A percentile compares a stretch with the other conserved stretches of the same genome.
Evolutionary conservation across 2,113 vertebrate species (phyloP).

Genomic region (Ictalurus furcatus): DNA sequence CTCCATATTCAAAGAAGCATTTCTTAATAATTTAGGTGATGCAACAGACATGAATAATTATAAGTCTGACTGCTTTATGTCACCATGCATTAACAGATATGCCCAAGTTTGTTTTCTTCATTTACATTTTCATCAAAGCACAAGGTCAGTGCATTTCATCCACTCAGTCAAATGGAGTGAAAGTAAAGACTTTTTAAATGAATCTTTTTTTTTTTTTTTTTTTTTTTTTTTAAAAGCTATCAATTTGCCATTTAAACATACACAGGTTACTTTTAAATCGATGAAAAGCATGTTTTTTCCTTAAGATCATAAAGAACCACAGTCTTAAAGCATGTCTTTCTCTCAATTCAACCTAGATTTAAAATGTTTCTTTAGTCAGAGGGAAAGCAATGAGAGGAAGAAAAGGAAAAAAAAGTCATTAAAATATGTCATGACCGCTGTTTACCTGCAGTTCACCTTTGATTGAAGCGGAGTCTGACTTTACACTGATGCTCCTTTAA

Average conservation of each 20-base stretch:
- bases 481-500: slow-evolving; percentile 79
- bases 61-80: slow-evolving; percentile 59
- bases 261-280: neutral
- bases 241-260: neutral
- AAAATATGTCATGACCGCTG: slow-evolving; percentile 70
- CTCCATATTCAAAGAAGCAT: slow-evolving; percentile 53
- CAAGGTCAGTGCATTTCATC: slow-evolving; percentile 38
- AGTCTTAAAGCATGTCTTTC: slow-evolving; percentile 17
- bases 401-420: slow-evolving; percentile 59
- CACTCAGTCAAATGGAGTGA: neutral
- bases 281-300: neutral
- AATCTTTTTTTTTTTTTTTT: too few relatives aligned
- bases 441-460: slow-evolving; percentile 77
- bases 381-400: slow-evolving; percentile 22
- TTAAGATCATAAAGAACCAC: neutral
- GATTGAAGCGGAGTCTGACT: slow-evolving; percentile 73
- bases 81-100: slow-evolving; percentile 58
- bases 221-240: too few relatives aligned
- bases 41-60: slow-evolving; percentile 72
- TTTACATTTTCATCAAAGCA: slow-evolving; percentile 40
- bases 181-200: neutral
- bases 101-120: neutral
- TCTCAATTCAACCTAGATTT: slow-evolving; percentile 52
- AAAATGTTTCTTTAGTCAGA: slow-evolving; percentile 24
- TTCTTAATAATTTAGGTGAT: slow-evolving; percentile 69